These are phyloP conservation scores for Toxonevra muliebris DNA, from an alignment of 2,888 invertebrate genomes.

Conservation along the genomic window DNA sequence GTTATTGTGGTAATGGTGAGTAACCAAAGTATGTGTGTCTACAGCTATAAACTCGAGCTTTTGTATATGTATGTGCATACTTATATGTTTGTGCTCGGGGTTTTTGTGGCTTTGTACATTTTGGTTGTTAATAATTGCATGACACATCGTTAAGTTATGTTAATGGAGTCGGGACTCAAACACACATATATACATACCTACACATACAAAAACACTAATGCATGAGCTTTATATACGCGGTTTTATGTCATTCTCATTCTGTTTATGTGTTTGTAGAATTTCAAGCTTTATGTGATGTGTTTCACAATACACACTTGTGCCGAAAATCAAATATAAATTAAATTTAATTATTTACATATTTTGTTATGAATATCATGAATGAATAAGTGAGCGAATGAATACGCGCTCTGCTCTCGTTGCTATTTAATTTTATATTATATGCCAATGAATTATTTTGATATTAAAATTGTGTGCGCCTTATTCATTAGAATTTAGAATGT, in stretches of 20 bases:
- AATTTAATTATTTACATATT: conserved; percentile 44
- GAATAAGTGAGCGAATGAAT: background rate
- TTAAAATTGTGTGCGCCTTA: no score
- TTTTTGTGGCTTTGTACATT: conserved; percentile 18
- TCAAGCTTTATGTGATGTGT: background rate
- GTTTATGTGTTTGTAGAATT: conserved; percentile 31
- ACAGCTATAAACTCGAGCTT: no score
- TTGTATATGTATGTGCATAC: no score
- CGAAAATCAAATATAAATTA: conserved; percentile 42
- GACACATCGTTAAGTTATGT: conserved; percentile 61
- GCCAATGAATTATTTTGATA: background rate
- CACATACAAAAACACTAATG: conserved; percentile 9
- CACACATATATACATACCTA: background rate
- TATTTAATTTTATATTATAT: conserved; percentile 3
- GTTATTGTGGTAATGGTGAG: conserved; percentile 9
- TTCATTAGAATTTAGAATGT: no score
- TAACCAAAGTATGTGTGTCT: no score
- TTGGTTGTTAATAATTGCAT: conserved; percentile 51
- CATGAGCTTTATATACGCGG: conserved; percentile 33
- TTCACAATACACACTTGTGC: conserved; percentile 27
- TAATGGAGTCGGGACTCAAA: conserved; percentile 49
- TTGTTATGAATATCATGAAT: background rate
- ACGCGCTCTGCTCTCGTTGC: background rate
- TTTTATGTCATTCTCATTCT: conserved; percentile 18
- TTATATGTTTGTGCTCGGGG: conserved; percentile 28